Evolutionary conservation across 2,888 invertebrate species (phyloP), one percentile per base, ranked within the genome.

Genomic region (Agrotis ipsilon): DNA sequence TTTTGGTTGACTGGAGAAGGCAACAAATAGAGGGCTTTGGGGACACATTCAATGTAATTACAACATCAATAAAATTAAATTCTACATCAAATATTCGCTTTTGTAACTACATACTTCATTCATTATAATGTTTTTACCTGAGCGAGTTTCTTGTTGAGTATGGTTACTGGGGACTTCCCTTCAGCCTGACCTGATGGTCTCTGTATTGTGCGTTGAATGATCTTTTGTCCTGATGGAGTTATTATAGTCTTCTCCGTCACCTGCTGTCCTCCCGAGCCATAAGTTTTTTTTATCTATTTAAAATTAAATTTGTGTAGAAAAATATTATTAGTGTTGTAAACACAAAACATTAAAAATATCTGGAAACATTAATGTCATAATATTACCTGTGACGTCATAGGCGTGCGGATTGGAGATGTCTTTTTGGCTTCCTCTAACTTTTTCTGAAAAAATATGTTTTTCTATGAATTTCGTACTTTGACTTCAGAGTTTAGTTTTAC

Each of bases 221-320:
- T 96, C 86, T 96, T 96, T 86, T 96, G 96, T n/a, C 96, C 96
- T 2, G 96, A 96, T 0, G 96, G 96, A 19, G 96, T 96, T 51
- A 96, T 96, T 68, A 96, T 96, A 0, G 96, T 96, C 86, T 96
- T 96, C 84, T 96, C 96, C 2, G 96, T 96, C 49, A 96, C 95
- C 72, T 95, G 95, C 71, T 95, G 95, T 3, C 94, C 93, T 3
- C 90, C 88, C 0, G 93, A 84, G 1, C 90, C 89, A 52, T 90
- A 91, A 2, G 93, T 89, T 82, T 93, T 95, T 87, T 91, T 94
- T 60, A 92, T 83, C 94, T 94, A 63, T 72, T 59, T 60, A 57
- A 62, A 58, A 72, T 13, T 2, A 68, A n/a, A 59, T 24, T 48
- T 48, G 14, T 19, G 6, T 49, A 54, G 9, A 62, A 57, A 49